Percentiles rank a stretch among this genome's conserved stretches.
Conservation (phyloP, 2,113 vertebrate species). For the Alosa alosa region DNA sequence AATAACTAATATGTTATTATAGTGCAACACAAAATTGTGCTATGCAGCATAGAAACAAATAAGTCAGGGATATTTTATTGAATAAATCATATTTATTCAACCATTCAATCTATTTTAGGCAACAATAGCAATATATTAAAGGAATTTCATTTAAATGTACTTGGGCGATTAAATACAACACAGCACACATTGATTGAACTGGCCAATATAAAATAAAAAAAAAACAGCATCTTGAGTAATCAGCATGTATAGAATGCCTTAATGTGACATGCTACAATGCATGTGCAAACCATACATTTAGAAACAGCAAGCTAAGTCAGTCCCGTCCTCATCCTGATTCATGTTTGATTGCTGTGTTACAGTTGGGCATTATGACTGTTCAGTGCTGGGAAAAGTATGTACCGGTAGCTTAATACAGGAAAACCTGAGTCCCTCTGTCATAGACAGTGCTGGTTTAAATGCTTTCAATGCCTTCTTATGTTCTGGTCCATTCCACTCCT, state of each 20-base stretch:
- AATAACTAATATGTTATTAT: too few species aligned
- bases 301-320: background rate
- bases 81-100: conserved; percentile 10
- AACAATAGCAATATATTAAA: background rate
- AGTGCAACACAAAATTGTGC: too few species aligned
- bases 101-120: background rate
- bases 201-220: conserved; percentile 12
- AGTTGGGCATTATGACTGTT: background rate
- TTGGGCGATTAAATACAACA: background rate
- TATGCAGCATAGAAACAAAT: too few species aligned
- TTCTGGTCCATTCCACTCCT: background rate
- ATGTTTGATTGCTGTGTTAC: background rate
- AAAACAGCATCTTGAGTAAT: conserved; percentile 3
- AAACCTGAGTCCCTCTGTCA: conserved; percentile 12
- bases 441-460: background rate
- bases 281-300: background rate
- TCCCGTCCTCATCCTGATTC: background rate
- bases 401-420: background rate
- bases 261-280: background rate
- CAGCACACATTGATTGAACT: background rate
- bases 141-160: background rate
- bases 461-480: background rate
- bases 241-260: background rate
- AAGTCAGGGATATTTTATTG: too few species aligned
- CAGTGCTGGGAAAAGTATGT: background rate